phyloP scores from a whole-genome alignment of 2,113 vertebrate genomes.

The Neotragus pygmaeus region DNA sequence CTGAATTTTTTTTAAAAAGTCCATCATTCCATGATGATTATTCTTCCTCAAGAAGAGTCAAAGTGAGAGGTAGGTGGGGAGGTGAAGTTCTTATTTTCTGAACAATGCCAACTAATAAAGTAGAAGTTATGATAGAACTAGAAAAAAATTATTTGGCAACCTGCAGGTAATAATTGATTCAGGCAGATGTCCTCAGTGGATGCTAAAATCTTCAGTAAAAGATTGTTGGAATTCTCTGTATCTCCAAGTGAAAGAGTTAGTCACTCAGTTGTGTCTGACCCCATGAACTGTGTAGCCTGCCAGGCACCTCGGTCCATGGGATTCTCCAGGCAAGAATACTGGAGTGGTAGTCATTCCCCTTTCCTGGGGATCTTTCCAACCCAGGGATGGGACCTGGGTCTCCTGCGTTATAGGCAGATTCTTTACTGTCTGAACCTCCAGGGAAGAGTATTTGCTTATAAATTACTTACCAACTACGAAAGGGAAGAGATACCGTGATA shows the following conservation, averaged over 20 bases:
- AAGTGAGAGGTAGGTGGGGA: background rate
- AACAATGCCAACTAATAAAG: background rate
- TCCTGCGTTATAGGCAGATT: background rate
- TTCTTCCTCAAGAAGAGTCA: background rate
- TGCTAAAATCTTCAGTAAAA: background rate
- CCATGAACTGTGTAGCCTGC: background rate
- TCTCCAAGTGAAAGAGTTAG: background rate
- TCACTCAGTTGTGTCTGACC: background rate
- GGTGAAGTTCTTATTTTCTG: background rate
- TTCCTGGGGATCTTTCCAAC: background rate
- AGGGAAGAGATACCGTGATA: background rate
- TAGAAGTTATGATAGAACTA: background rate
- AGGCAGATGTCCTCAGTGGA: background rate
- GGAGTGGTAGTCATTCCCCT: background rate
- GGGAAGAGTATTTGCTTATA: background rate
- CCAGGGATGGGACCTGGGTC: background rate
- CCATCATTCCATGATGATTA: background rate
- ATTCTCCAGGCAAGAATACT: background rate
- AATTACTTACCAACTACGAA: background rate
- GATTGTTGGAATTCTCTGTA: background rate
- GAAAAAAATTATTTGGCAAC: background rate
- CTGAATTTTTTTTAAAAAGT: background rate
- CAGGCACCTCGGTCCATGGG: background rate
- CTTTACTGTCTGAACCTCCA: background rate
- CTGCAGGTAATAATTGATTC: background rate